Percentiles rank a stretch among this genome's conserved stretches.
Evolutionary conservation across 2,113 vertebrate genomes (phyloP).

Genomic region (Dicrurus megarhynchus): DNA sequence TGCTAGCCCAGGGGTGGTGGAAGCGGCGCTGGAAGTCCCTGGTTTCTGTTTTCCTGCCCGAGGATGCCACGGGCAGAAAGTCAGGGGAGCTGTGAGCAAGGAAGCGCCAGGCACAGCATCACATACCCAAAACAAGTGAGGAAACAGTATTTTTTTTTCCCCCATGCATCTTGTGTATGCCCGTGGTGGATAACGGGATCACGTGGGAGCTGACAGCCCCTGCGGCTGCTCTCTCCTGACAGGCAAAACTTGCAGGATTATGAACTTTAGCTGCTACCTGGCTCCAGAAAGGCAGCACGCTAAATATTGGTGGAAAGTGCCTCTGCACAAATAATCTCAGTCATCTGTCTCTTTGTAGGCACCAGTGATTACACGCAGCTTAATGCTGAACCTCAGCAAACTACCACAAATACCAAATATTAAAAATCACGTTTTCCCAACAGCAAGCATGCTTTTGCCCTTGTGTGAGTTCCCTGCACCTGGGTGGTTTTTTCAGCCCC

Average conservation of each 20-base stretch:
- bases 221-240: neutral
- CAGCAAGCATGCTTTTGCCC: conserved; percentile 12
- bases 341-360: conserved; percentile 6
- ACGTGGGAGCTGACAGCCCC: neutral
- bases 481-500: conserved; percentile 18
- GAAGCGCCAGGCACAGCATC: neutral
- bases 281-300: neutral
- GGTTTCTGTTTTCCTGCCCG: neutral
- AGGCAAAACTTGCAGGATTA: neutral
- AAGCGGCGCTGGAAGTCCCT: neutral
- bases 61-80: neutral
- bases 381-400: neutral
- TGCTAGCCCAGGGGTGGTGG: neutral
- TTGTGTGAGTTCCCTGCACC: conserved; percentile 31
- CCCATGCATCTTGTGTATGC: neutral
- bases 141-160: neutral
- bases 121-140: neutral
- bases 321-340: conserved; percentile 5
- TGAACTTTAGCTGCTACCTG: neutral
- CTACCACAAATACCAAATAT: neutral
- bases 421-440: conserved; percentile 46
- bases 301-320: conserved; percentile 34
- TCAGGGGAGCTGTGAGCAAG: neutral
- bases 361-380: neutral
- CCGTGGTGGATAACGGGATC: neutral